Evolutionary conservation across 2,888 invertebrate genomes (phyloP).

Genomic region (Zele albiditarsus): DNA sequence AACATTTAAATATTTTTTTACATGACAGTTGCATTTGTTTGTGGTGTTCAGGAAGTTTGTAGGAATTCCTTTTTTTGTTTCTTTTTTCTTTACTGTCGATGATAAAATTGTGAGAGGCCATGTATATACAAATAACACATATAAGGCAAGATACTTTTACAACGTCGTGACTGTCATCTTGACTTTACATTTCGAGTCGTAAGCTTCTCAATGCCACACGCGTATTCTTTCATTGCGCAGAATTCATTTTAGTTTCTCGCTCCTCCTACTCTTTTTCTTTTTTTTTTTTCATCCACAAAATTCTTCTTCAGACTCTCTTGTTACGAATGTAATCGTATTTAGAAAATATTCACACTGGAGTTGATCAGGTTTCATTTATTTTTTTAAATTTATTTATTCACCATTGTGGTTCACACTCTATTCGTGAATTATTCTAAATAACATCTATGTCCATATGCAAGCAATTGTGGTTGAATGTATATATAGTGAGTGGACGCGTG

Average conservation of each 20-base stretch:
- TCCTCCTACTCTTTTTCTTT: not conserved
- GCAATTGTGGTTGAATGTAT: not conserved
- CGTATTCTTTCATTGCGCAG: not conserved
- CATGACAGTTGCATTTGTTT: not conserved
- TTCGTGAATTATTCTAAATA: constrained; percentile 8
- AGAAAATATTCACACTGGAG: not conserved
- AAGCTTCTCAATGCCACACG: constrained; percentile 2
- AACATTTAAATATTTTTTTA: too few relatives aligned
- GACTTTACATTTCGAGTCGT: constrained; percentile 44
- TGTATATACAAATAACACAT: constrained; percentile 37
- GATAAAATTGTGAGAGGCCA: constrained; percentile 38
- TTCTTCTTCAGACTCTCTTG: not conserved
- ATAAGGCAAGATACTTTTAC: constrained; percentile 42
- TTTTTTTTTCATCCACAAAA: not conserved
- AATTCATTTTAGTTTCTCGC: constrained; percentile 10
- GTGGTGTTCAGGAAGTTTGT: not conserved
- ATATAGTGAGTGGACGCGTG: constrained; percentile 51
- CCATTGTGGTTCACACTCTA: not conserved
- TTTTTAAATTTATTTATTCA: not conserved
- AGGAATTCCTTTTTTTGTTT: constrained; percentile 23
- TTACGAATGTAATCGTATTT: not conserved
- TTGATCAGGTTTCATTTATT: not conserved
- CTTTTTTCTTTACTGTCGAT: constrained; percentile 30
- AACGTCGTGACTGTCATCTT: constrained; percentile 46
- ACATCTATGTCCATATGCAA: too few relatives aligned